Evolutionary conservation across 2,113 vertebrate species (phyloP).

Genomic region (Semnornis frantzii): DNA sequence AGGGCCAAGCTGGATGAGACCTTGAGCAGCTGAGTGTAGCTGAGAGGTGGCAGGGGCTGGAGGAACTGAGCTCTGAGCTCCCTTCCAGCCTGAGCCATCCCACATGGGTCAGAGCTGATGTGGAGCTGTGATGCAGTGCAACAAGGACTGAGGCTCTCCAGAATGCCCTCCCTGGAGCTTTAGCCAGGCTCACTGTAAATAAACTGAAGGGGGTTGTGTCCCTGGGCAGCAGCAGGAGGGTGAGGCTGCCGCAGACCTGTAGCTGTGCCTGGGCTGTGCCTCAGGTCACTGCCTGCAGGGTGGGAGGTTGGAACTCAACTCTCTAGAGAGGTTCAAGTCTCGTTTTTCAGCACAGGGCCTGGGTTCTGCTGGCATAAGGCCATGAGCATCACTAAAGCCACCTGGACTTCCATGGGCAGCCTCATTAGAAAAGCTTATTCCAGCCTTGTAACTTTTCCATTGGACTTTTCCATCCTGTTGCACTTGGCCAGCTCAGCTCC

Average conservation of each 20-base stretch:
- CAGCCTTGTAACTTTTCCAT: neutral
- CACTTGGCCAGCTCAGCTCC: neutral
- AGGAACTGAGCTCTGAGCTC: no score
- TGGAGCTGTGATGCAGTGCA: no score
- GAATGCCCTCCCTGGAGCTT: rapidly evolving
- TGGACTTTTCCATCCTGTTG: neutral
- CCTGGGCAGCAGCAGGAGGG: rapidly evolving
- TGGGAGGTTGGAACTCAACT: neutral
- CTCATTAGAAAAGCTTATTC: neutral
- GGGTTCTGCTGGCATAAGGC: neutral
- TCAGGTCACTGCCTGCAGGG: neutral
- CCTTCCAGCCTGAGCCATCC: no score
- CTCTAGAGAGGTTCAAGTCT: neutral
- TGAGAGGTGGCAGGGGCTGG: no score
- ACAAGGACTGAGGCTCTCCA: no score
- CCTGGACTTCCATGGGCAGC: neutral
- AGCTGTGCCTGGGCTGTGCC: neutral
- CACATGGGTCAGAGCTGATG: no score
- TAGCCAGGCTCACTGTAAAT: neutral
- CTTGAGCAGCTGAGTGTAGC: no score
- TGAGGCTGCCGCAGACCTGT: rapidly evolving
- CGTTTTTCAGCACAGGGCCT: neutral
- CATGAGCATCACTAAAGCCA: neutral
- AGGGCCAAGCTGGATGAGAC: no score
- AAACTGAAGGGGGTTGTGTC: neutral